Evolutionary conservation across 2,888 invertebrate genomes (phyloP).

Genomic region (Lasioglossum zephyrum): DNA sequence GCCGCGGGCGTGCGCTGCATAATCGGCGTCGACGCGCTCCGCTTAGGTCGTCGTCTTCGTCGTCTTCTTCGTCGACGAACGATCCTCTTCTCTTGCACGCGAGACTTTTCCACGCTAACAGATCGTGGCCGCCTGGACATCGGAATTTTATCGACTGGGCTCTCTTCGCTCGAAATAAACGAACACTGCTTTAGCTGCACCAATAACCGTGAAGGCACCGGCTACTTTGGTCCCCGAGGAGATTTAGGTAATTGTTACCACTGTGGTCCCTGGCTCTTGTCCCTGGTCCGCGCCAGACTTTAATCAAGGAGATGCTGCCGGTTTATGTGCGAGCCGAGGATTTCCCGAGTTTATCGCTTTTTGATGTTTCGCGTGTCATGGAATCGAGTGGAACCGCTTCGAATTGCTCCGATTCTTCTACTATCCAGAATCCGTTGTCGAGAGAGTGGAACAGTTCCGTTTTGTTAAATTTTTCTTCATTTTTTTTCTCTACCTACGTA

Average conservation of each 20-base stretch:
- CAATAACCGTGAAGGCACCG: background rate
- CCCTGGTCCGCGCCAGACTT: background rate
- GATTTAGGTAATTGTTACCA: background rate
- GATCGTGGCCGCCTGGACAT: background rate
- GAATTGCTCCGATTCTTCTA: background rate
- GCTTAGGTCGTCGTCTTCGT: constrained; percentile 30
- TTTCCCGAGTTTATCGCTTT: background rate
- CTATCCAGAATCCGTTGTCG: background rate
- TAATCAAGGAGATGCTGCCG: background rate
- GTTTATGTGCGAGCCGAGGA: background rate
- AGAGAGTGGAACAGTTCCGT: background rate
- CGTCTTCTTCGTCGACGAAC: background rate
- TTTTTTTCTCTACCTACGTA: background rate
- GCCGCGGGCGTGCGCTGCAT: constrained; percentile 80
- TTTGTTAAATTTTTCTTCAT: background rate
- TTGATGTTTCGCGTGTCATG: background rate
- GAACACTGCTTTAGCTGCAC: background rate
- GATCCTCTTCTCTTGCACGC: background rate
- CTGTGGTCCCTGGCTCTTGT: background rate
- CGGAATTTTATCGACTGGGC: background rate
- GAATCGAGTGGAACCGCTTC: background rate
- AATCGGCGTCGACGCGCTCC: constrained; percentile 56
- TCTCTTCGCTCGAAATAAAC: background rate
- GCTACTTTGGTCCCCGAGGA: background rate
- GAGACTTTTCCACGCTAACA: constrained; percentile 28